Conservation (phyloP, 2,797 vertebrate species). For the Discoglossus pictus region DNA sequence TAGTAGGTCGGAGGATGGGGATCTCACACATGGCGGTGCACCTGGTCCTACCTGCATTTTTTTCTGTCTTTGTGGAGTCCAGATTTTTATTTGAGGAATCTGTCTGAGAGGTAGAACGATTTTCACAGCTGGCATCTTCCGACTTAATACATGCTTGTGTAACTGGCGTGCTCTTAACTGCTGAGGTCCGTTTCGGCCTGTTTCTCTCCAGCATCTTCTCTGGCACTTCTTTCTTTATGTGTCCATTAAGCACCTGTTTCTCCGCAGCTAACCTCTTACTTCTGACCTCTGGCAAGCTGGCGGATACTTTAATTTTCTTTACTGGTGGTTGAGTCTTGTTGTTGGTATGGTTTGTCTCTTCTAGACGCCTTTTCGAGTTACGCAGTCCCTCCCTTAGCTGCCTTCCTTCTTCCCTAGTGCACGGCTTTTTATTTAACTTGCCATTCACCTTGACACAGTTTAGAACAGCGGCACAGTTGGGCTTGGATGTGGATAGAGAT, state of each 20-base stretch:
- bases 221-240: conserved; percentile 78
- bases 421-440: conserved; percentile 88
- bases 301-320: conserved; percentile 85
- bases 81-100: conserved; percentile 83
- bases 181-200: conserved; percentile 88
- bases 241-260: conserved; percentile 82
- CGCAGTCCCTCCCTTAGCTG: conserved; percentile 88
- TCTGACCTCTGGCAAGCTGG: conserved; percentile 78
- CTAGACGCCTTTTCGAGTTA: conserved; percentile 92
- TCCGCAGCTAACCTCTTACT: conserved; percentile 81
- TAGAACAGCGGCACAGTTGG: conserved; percentile 71
- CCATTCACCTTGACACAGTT: conserved; percentile 85
- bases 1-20: conserved; percentile 83
- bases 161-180: conserved; percentile 87
- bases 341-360: conserved; percentile 74
- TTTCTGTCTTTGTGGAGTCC: conserved; percentile 77
- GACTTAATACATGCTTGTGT: conserved; percentile 92
- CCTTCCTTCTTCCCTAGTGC: conserved; percentile 81
- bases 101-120: conserved; percentile 87
- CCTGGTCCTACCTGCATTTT: conserved; percentile 78
- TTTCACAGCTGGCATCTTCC: conserved; percentile 82
- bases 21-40: conserved; percentile 86
- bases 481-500: conserved; percentile 89
- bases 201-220: conserved; percentile 83
- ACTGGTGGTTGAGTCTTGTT: conserved; percentile 76